Evolutionary conservation across 2,888 invertebrate species (phyloP).

Genomic region (Globia sparganii): DNA sequence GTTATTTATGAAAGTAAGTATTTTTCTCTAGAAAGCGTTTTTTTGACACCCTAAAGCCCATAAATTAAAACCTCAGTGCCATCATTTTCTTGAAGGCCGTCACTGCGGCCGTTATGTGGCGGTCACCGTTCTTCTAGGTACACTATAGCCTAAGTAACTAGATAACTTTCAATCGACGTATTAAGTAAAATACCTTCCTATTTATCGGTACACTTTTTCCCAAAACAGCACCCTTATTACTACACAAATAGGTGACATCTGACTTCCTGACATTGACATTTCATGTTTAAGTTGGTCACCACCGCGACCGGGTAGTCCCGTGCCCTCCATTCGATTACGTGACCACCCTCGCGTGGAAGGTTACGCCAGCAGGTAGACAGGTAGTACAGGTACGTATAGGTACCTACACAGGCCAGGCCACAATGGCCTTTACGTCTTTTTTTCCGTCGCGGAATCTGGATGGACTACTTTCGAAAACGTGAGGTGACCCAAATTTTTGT

Average conservation of each 20-base stretch:
- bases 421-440: conserved; percentile 80
- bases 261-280: conserved; percentile 60
- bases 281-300: conserved; percentile 34
- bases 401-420: conserved; percentile 55
- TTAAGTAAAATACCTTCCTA: no score
- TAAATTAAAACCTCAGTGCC: no score
- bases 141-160: neutral
- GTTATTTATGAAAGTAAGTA: no score
- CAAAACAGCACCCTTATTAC: neutral
- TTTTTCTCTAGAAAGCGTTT: no score
- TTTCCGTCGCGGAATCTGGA: conserved; percentile 81
- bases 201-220: neutral
- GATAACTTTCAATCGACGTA: neutral
- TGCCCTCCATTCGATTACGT: conserved; percentile 47
- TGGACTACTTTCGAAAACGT: conserved; percentile 86
- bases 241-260: conserved; percentile 13
- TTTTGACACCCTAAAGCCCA: no score
- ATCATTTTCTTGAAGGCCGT: neutral
- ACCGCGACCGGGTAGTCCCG: conserved; percentile 41
- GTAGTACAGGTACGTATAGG: conserved; percentile 19
- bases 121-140: neutral
- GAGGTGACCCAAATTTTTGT: conserved; percentile 79
- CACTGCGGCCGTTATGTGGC: neutral
- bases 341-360: conserved; percentile 61
- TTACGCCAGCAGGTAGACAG: conserved; percentile 44